Conservation (phyloP, 2,888 invertebrate species). For the Noctuana brunneofusca region DNA sequence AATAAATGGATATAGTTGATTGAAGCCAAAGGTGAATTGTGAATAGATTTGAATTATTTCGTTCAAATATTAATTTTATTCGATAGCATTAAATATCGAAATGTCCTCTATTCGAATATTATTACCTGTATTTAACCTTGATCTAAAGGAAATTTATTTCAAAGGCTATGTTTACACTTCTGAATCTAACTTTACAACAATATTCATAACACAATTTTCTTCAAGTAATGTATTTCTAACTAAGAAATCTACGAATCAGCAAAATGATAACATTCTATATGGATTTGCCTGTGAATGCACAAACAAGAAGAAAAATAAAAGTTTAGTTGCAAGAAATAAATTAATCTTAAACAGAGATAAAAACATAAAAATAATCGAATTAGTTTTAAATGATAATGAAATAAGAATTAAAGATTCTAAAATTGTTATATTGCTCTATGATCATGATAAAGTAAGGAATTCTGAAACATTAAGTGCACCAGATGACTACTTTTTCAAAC, state of each 20-base stretch:
- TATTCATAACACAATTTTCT: constrained; percentile 59
- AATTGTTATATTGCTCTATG: constrained; percentile 63
- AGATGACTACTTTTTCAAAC: constrained; percentile 54
- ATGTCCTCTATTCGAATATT: constrained; percentile 49
- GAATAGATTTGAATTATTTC: too few species aligned
- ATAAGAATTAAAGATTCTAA: constrained; percentile 44
- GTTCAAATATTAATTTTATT: too few species aligned
- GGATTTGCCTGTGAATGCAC: constrained; percentile 50
- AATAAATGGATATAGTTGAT: too few species aligned
- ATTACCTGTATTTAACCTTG: constrained; percentile 50
- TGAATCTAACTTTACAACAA: constrained; percentile 46
- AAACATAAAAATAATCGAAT: constrained; percentile 46
- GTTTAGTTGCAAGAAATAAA: constrained; percentile 42
- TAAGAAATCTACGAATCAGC: constrained; percentile 38
- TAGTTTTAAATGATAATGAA: constrained; percentile 51
- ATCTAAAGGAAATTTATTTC: constrained; percentile 49
- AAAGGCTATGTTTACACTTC: constrained; percentile 51
- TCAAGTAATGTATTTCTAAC: constrained; percentile 41
- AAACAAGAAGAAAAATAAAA: constrained; percentile 29
- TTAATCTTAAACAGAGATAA: constrained; percentile 46
- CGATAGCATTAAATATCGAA: neutral
- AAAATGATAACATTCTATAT: constrained; percentile 46
- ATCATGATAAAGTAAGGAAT: constrained; percentile 58
- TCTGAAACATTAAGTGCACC: constrained; percentile 59
- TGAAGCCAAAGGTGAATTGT: too few species aligned